Evolutionary conservation across 2,113 vertebrate species (phyloP), one percentile per base, ranked within the genome.

Genomic region (Odocoileus virginianus): DNA sequence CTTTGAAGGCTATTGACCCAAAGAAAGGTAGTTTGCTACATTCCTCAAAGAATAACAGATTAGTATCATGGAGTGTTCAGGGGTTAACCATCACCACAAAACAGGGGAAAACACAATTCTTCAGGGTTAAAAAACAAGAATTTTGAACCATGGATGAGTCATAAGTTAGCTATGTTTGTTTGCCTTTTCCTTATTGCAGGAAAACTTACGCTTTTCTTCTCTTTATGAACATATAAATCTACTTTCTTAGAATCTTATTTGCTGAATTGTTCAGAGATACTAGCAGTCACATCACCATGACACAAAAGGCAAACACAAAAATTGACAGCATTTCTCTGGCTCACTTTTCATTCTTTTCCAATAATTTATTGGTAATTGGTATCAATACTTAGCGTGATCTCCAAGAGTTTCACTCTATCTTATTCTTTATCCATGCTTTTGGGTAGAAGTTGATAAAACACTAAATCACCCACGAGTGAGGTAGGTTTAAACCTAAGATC

Each of bases 51-150:
- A 74, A 55, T 50, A 89, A 55, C 30, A 61, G 5, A 30, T 79
- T 30, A 64, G 8, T 28, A 6, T 81, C 23, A 45, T 0, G 2
- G 30, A 71, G 2, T 57, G 6, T 88, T 95, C 7, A 21, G 3
- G 0, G 1, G 0, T 58, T 76, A 90, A 52, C 9, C 33, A 5
- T 55, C 10, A 60, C 4, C 1, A n/a, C 15, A 5, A 23, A 61
- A 61, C 16, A 85, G 7, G 88, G 14, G 88, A 88, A 93, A 78
- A 8, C 4, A 19, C 16, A 43, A 1, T 85, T 92, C 17, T 27
- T 88, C 17, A 79, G 3, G 82, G 36, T 33, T 14, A 36, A 81
- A 47, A 36, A 0, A 8, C 2, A 64, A 3, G 19, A 27, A 33
- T 2, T 64, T 92, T 89, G 28, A 25, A 50, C 50, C 9, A 94